Evolutionary conservation across 2,797 vertebrate genomes (phyloP), one percentile per base, ranked within the genome.

Genomic region (Molothrus aeneus): DNA sequence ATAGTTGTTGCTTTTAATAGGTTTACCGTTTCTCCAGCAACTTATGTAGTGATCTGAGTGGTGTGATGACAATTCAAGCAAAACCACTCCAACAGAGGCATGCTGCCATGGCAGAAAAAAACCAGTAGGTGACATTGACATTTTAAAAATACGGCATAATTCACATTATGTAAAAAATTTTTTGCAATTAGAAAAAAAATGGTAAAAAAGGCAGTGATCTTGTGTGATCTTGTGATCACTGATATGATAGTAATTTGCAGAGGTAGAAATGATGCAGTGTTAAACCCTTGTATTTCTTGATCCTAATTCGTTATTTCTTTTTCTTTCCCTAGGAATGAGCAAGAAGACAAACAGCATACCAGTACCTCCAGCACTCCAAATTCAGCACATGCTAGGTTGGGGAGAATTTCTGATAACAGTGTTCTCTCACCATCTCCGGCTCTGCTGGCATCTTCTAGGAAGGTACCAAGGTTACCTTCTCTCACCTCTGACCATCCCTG

Each of bases 1-100:
- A 2, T 50, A 31, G 65, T 88, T 95, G 29, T 82, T 84, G 24
- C n/a, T 92, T 94, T 96, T 74, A 83, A 81, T 95, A 98, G 97
- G 93, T 93, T 89, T 94, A 96, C 57, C 97, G 88, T 87, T 98
- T 98, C 59, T 96, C 97, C 86, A 98, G 90, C 94, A 97, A 89
- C 93, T 97, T 98, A 34, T 97, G 80, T 66, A 97, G 65, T 50
- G 97, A 98, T 96, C 97, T 99, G 96, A 97, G 98, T 50, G 98
- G 98, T 69, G 98, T 99, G 74, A 99, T 99, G 98, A 98, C 97
- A 82, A 98, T 99, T 97, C 98, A 98, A 92, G 98, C 98, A 57
- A 99, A 98, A 91, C 98, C 98, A 0, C 98, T 99, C 65, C 98
- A 98, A 51, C 98, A 98, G 90, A 98, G 98, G 93, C 97, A 97